Evolutionary conservation across 2,797 vertebrate species (phyloP).

Genomic region (Sternarchorhynchus goeldii): DNA sequence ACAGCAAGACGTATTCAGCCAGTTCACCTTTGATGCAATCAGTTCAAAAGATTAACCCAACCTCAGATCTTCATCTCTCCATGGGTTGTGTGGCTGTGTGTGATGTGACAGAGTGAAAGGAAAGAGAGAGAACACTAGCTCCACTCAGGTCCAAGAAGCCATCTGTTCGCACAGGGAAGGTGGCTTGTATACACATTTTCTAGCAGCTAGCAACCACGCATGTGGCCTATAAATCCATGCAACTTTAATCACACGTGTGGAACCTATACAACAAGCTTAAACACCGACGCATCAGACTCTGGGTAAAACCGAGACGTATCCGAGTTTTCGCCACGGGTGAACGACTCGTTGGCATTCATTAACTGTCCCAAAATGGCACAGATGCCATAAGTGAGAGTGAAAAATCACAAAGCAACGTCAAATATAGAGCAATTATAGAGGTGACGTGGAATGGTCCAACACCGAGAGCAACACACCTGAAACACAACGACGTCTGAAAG

Average conservation of each 20-base stretch:
- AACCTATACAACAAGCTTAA: not conserved
- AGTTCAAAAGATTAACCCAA: constrained; percentile 21
- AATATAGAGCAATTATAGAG: too few relatives aligned
- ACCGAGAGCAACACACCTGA: too few relatives aligned
- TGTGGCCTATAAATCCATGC: constrained; percentile 5
- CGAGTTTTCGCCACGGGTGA: not conserved
- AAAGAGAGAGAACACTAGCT: constrained; percentile 53
- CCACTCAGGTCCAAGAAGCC: constrained; percentile 36
- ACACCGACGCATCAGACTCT: too few relatives aligned
- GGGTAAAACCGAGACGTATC: too few relatives aligned
- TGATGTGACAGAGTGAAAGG: constrained; percentile 56
- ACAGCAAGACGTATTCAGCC: not conserved
- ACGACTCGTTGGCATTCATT: not conserved
- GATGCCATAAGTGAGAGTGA: not conserved
- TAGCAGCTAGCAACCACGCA: constrained; percentile 9
- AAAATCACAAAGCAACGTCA: not conserved
- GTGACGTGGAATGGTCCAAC: too few relatives aligned
- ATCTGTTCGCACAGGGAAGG: constrained; percentile 40
- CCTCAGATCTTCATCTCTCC: constrained; percentile 48
- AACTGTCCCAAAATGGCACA: not conserved
- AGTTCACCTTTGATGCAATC: not conserved
- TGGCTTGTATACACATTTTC: constrained; percentile 21
- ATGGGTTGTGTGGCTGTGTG: constrained; percentile 9
- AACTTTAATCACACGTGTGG: not conserved
- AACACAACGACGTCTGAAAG: not conserved